phyloP scores from a whole-genome alignment of 1,140 invertebrate species.

The Drosophila lini region DNA sequence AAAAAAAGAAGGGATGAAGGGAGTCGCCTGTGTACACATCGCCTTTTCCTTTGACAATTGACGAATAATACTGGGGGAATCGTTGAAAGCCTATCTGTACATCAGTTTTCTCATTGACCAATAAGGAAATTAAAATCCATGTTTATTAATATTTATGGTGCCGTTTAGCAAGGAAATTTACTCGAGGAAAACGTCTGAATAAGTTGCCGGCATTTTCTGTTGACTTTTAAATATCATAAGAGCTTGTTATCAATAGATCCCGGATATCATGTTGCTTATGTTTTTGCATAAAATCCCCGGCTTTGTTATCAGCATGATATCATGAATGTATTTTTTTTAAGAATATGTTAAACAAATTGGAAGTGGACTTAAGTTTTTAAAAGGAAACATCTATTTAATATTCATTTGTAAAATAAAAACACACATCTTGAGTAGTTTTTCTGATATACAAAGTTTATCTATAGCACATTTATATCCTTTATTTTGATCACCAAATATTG shows the following conservation, averaged over 20 bases:
- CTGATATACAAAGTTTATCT: background rate
- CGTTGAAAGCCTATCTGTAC: conserved; percentile 16
- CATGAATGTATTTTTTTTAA: background rate
- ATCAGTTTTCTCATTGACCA: conserved; percentile 29
- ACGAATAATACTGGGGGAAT: conserved; percentile 13
- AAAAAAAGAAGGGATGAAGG: conserved; percentile 41
- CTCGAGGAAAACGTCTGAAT: background rate
- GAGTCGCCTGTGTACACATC: conserved; percentile 9
- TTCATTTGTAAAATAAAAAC: background rate
- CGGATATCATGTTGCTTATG: conserved; percentile 8
- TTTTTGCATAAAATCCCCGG: conserved; percentile 1
- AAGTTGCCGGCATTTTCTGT: background rate
- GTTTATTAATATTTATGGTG: conserved; percentile 60
- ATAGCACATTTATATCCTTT: background rate
- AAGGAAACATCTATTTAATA: background rate
- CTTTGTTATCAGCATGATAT: conserved; percentile 7
- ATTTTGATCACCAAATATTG: background rate
- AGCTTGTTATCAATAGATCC: conserved; percentile 9
- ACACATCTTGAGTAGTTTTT: background rate
- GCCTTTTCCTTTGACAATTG: conserved; percentile 56
- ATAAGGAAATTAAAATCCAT: conserved; percentile 54
- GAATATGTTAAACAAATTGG: background rate
- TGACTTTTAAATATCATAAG: background rate
- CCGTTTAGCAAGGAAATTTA: background rate
- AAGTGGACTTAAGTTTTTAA: background rate